A percentile compares a stretch with the other conserved stretches of the same genome.
Conservation (phyloP, 1,140 invertebrate species). For the Trichonephila clavipes region DNA sequence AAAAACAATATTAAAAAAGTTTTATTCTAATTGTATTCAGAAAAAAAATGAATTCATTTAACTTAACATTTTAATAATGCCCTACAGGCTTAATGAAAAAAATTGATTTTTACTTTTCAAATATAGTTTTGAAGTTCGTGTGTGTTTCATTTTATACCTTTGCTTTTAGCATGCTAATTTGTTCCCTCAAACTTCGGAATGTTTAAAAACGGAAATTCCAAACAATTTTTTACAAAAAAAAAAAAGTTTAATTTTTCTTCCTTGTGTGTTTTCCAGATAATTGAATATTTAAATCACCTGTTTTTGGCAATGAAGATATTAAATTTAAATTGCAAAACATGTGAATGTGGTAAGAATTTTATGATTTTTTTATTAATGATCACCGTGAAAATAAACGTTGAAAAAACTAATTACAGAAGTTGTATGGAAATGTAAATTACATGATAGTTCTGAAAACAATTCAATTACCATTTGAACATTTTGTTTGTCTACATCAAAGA, state of each 20-base stretch:
- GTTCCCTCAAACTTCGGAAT: not conserved
- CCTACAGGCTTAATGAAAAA: not conserved
- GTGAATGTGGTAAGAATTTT: not conserved
- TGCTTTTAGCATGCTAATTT: not conserved
- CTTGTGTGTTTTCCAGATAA: not conserved
- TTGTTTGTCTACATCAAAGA: too few relatives aligned
- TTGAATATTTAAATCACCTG: conserved; percentile 3
- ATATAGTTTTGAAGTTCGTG: not conserved
- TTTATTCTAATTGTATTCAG: too few relatives aligned
- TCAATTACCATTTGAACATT: too few relatives aligned
- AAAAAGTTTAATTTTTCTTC: not conserved
- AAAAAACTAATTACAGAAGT: too few relatives aligned
- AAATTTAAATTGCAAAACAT: not conserved
- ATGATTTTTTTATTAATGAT: too few relatives aligned
- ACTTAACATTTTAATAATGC: not conserved
- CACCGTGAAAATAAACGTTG: too few relatives aligned
- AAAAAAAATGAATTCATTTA: too few relatives aligned
- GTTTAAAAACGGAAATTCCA: not conserved
- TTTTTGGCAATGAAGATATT: not conserved
- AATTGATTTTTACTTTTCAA: not conserved
- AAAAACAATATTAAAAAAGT: too few relatives aligned
- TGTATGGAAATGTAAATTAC: too few relatives aligned
- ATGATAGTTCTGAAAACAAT: too few relatives aligned
- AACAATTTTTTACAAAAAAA: not conserved
- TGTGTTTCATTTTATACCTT: not conserved